phyloP scores from a whole-genome alignment of 2,113 vertebrate genomes.

The Salminus brasiliensis region DNA sequence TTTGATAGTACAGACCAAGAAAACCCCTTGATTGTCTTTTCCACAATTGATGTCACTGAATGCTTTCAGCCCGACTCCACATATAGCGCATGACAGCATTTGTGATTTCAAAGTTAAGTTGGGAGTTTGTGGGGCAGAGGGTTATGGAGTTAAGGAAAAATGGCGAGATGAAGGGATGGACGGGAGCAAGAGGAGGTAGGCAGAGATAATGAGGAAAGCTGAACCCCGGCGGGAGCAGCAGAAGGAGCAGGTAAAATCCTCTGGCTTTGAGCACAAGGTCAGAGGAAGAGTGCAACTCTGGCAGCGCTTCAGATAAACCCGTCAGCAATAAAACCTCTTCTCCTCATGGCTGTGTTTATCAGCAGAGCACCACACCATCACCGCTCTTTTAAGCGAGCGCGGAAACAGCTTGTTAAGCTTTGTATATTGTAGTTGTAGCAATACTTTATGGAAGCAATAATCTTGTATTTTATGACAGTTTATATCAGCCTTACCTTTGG shows the following conservation, averaged over 20 bases:
- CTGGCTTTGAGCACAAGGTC: constrained; percentile 54
- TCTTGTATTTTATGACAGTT: neutral
- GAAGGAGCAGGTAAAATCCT: constrained; percentile 42
- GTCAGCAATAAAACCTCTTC: constrained; percentile 36
- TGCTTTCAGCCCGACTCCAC: neutral
- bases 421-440: neutral
- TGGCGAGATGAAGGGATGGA: constrained; percentile 31
- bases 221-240: constrained; percentile 42
- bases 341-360: constrained; percentile 18
- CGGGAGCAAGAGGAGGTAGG: constrained; percentile 43
- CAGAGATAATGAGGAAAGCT: constrained; percentile 59
- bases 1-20: too few relatives aligned
- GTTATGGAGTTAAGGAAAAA: neutral
- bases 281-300: constrained; percentile 50
- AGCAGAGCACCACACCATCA: neutral
- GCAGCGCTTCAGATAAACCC: constrained; percentile 38
- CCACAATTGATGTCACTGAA: neutral
- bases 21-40: too few relatives aligned
- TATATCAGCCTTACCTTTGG: neutral
- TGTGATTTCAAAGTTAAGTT: neutral
- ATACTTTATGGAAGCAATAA: neutral
- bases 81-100: neutral
- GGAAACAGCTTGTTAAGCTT: neutral
- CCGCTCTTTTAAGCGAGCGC: neutral
- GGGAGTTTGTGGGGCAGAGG: constrained; percentile 4